Percentiles rank a stretch among this genome's conserved stretches.
These are phyloP conservation scores for Microcaecilia unicolor DNA, from an alignment of 2,797 vertebrate genomes.

Conservation along the genomic window DNA sequence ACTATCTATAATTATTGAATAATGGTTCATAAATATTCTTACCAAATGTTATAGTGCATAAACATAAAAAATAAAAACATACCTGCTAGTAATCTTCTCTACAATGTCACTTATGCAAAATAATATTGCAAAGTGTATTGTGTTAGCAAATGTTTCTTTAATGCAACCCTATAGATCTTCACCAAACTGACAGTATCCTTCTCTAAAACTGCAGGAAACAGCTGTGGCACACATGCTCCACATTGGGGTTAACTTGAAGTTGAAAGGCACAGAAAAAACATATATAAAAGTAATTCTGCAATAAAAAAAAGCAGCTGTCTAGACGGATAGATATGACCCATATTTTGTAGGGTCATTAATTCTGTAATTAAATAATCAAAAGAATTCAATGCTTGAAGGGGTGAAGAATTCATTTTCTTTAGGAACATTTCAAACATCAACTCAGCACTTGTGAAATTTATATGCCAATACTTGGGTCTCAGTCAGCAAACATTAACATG, in stretches of 20 bases:
- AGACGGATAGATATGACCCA: slow-evolving; percentile 44
- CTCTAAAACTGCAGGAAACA: slow-evolving; percentile 6
- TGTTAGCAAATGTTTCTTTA: no score
- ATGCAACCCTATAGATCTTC: no score
- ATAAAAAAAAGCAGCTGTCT: slow-evolving; percentile 37
- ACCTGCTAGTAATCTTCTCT: no score
- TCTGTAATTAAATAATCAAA: slow-evolving; percentile 1
- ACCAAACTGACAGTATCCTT: background rate
- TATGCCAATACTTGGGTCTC: slow-evolving; percentile 9
- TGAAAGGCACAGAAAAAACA: slow-evolving; percentile 24
- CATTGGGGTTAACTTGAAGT: slow-evolving; percentile 14
- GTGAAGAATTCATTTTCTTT: slow-evolving; percentile 20
- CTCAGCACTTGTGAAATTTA: slow-evolving; percentile 5
- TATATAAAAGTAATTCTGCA: slow-evolving; percentile 23
- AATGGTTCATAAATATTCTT: no score
- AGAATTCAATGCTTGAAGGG: slow-evolving; percentile 29
- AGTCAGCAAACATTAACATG: no score
- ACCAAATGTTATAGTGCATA: no score
- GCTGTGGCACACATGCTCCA: slow-evolving; percentile 45
- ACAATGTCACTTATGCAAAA: no score
- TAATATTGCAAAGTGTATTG: no score
- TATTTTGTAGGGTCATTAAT: slow-evolving; percentile 26
- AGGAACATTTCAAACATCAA: slow-evolving; percentile 10
- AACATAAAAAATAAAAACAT: no score
- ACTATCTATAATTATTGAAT: no score